These are phyloP conservation scores for Trinorchestia longiramus DNA, from an alignment of 1,140 invertebrate species.

Conservation along the genomic window DNA sequence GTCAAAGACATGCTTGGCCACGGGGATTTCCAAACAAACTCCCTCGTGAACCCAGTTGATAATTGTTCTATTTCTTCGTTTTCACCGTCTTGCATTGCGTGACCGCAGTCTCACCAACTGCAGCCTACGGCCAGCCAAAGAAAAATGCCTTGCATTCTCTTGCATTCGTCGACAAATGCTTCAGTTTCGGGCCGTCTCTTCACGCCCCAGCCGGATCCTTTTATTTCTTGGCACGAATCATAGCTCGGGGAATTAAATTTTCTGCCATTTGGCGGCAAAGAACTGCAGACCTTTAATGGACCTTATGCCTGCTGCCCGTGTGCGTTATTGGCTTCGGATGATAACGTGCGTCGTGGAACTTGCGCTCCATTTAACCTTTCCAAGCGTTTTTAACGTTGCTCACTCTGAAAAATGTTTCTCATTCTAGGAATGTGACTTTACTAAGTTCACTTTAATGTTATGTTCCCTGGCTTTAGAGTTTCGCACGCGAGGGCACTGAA, in stretches of 20 bases:
- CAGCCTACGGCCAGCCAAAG: background rate
- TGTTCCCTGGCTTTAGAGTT: background rate
- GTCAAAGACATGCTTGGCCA: background rate
- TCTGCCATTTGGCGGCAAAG: background rate
- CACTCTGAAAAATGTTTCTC: background rate
- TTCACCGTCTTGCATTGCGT: background rate
- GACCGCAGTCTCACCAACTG: background rate
- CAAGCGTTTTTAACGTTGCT: background rate
- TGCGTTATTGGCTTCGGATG: background rate
- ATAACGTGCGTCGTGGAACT: background rate
- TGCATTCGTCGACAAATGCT: background rate
- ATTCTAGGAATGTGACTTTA: background rate
- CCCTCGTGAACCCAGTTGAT: background rate
- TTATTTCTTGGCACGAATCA: constrained; percentile 8
- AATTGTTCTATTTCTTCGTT: background rate
- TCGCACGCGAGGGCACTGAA: background rate
- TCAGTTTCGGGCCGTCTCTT: background rate
- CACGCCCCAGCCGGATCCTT: background rate
- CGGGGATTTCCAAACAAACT: background rate
- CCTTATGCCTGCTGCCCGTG: background rate
- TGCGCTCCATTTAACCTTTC: background rate
- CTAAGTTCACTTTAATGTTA: background rate
- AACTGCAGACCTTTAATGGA: background rate
- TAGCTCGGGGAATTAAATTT: background rate
- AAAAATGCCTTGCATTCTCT: background rate